Evolutionary conservation across 1,140 invertebrate species (phyloP).

Genomic region (Pantala flavescens): DNA sequence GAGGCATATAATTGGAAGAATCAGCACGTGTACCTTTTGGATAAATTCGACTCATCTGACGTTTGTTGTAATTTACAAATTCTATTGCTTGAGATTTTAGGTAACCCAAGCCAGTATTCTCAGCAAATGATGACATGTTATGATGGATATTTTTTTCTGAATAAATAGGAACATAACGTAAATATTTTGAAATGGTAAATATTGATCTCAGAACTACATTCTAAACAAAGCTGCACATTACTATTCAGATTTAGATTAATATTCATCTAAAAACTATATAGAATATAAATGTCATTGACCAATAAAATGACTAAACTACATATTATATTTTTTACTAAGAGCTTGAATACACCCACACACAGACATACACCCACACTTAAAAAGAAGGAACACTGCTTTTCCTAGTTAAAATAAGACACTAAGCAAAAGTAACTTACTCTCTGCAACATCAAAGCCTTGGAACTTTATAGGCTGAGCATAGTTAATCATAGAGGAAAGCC

Average conservation of each 20-base stretch:
- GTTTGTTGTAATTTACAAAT: conserved; percentile 99
- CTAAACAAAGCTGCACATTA: no score
- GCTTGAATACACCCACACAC: background rate
- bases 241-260: no score
- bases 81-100: conserved; percentile 93
- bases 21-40: conserved; percentile 97
- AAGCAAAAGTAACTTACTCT: conserved; percentile 54
- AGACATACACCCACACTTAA: background rate
- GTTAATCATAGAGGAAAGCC: conserved; percentile 96
- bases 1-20: conserved; percentile 99
- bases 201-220: no score
- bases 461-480: conserved; percentile 99
- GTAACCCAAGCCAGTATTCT: conserved; percentile 88
- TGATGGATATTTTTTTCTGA: conserved; percentile 89
- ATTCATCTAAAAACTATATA: no score
- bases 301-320: no score
- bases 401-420: conserved; percentile 12
- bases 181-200: no score
- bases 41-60: conserved; percentile 97
- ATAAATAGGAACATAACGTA: conserved; percentile 24
- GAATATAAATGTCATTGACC: no score
- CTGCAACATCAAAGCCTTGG: conserved; percentile 92
- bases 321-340: no score
- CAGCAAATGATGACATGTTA: conserved; percentile 99
- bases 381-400: background rate